Evolutionary conservation across 2,888 invertebrate genomes (phyloP).

Genomic region (Scaeva pyrastri): DNA sequence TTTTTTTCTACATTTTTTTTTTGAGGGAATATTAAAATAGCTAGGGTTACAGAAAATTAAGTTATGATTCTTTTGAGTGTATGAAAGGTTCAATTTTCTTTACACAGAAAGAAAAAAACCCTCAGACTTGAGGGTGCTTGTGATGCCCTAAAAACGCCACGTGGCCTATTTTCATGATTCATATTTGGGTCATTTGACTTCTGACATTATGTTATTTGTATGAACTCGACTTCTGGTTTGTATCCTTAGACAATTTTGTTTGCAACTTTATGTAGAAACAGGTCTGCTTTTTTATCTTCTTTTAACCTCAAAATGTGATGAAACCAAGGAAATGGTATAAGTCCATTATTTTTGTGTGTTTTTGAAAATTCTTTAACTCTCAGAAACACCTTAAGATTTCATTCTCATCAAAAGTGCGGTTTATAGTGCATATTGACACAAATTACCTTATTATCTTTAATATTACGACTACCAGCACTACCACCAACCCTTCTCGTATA

Average conservation of each 20-base stretch:
- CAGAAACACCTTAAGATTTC: neutral
- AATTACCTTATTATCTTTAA: neutral
- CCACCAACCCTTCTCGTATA: conserved; percentile 28
- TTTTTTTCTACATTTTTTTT: neutral
- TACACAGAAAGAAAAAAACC: neutral
- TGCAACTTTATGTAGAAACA: neutral
- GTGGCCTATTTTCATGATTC: conserved; percentile 23
- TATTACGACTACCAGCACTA: neutral
- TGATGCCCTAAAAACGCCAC: conserved; percentile 6
- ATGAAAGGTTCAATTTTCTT: neutral
- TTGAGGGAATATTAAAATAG: conserved; percentile 13
- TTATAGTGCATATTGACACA: neutral
- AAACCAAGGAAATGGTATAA: neutral
- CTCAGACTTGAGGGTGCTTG: neutral
- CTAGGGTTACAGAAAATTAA: neutral
- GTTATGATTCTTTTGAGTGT: neutral
- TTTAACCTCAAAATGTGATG: neutral
- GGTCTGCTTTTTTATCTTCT: no score
- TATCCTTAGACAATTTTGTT: neutral
- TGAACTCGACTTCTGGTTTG: neutral
- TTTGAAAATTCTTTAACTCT: neutral
- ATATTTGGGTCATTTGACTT: conserved; percentile 12
- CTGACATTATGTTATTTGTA: neutral
- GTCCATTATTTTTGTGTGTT: neutral
- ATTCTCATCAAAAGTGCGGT: neutral